Base-by-base conservation (phyloP, 2,113 vertebrate species). In the Labrus mixtus region DNA sequence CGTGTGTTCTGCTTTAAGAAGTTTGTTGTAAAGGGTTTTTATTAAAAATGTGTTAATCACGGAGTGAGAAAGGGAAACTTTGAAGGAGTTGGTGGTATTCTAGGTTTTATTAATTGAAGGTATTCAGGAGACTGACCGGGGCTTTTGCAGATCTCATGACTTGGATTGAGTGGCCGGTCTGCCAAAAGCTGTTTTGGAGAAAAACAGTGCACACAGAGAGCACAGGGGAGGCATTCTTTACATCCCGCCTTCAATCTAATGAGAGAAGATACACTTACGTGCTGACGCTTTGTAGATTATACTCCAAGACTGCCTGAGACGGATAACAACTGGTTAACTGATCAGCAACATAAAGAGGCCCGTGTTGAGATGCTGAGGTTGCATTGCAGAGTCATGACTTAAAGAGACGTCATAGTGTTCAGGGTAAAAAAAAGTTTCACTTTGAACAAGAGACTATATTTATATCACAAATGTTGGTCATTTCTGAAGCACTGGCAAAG, bases 151-250 rank as follows among this genome's bases (percentile, higher is more conserved):
- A 75, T 85, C 81, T 79, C 81, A 78, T 88, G 88, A 89, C 87
- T 86, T 68, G 72, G 73, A 85, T 81, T 80, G 61, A 82, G 83
- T 25, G 53, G 68, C 55, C 10, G 0, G 33, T 63, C 60, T 85
- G 69, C 76, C 79, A 89, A 85, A 82, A 85, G 74, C 61, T 83
- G 76, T 79, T 89, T 76, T 59, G 73, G 71, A 85, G 76, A 50
- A 74, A 33, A 68, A 64, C 81, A 69, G 73, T 48, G 53, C 39
- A 11, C 19, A 33, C 23, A 71, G 53, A 25, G 62, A 48, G 54
- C 23, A 61, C 74, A 83, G 54, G 20, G 63, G 62, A 73, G 46
- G 10, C 70, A 25, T 77, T 88, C 73, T 75, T 43, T 66, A 48
- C 63, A 50, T 65, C 39, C 17, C 7, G 46, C 46, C 17, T 48